Percentiles rank a stretch among this genome's conserved stretches.
phyloP scores from a whole-genome alignment of 2,888 invertebrate genomes.

The Lissocephala sabroskyi region DNA sequence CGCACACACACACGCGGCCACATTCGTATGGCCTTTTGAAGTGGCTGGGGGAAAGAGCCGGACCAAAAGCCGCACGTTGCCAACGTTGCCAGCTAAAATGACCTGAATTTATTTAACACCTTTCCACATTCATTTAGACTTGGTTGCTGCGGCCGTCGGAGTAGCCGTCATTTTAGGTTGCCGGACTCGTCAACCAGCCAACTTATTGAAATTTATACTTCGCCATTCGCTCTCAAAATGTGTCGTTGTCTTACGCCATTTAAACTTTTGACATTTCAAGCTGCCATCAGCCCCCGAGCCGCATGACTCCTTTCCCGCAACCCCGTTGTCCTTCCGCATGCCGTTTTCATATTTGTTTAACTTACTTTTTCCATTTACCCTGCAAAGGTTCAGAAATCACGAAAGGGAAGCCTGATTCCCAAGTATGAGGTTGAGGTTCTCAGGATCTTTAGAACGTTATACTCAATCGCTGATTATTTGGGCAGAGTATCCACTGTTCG shows the following conservation, averaged over 20 bases:
- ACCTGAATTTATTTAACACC: conserved; percentile 39
- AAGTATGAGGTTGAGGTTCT: no score
- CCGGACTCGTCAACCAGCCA: conserved; percentile 30
- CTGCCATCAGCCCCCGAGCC: conserved; percentile 10
- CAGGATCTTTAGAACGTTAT: no score
- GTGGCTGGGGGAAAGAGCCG: no score
- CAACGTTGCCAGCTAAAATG: conserved; percentile 29
- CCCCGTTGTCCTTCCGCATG: conserved; percentile 16
- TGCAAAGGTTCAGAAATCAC: no score
- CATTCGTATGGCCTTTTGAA: not conserved
- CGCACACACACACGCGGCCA: not conserved
- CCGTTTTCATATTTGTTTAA: conserved; percentile 33
- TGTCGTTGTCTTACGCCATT: conserved; percentile 17
- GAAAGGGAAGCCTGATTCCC: no score
- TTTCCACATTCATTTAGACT: conserved; percentile 9
- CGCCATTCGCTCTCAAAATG: conserved; percentile 19
- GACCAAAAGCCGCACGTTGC: not conserved
- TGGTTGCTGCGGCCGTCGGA: no score
- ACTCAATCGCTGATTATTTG: no score
- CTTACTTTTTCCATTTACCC: conserved; percentile 24
- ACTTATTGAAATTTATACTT: conserved; percentile 40
- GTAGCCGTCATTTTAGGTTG: conserved; percentile 15
- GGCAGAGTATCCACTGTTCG: no score
- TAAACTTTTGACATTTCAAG: conserved; percentile 33
- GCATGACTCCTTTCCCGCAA: conserved; percentile 3